These are phyloP conservation scores for Thamnaconus septentrionalis DNA, from an alignment of 2,113 vertebrate species.

Conservation along the genomic window DNA sequence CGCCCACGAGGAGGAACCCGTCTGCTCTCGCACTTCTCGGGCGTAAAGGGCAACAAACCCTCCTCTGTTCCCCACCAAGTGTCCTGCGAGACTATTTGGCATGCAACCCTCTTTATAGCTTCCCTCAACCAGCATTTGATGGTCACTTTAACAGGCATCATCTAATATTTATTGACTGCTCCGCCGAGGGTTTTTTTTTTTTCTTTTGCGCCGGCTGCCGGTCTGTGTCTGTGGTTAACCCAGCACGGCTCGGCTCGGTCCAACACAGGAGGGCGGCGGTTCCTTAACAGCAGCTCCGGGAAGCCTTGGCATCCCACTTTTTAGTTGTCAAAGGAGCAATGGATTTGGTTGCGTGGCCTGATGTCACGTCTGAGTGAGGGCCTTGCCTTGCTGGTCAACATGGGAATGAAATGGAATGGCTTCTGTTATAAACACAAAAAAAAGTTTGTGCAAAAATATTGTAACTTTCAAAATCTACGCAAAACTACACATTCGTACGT, in stretches of 20 bases:
- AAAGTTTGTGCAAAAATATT: too few species aligned
- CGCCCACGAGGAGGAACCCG: slow-evolving; percentile 1
- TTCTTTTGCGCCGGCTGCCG: slow-evolving; percentile 14
- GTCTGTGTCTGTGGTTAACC: slow-evolving; percentile 51
- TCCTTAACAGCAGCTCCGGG: too few species aligned
- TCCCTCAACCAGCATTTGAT: slow-evolving; percentile 56
- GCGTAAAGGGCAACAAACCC: slow-evolving; percentile 8
- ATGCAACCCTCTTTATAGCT: slow-evolving; percentile 50
- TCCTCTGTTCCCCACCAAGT: slow-evolving; percentile 31
- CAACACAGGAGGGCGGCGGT: too few species aligned
- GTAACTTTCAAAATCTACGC: too few species aligned
- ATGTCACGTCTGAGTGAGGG: too few species aligned
- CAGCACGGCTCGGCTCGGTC: slow-evolving; percentile 29
- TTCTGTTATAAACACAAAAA: too few species aligned
- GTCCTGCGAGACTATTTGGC: slow-evolving; percentile 64
- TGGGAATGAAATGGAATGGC: too few species aligned
- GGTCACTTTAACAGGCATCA: slow-evolving; percentile 71
- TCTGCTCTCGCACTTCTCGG: slow-evolving; percentile 8
- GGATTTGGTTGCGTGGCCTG: too few species aligned
- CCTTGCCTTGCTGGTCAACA: too few species aligned
- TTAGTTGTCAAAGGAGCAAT: too few species aligned
- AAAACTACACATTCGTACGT: too few species aligned
- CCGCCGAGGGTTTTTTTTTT: slow-evolving; percentile 38
- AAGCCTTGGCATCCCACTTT: too few species aligned
- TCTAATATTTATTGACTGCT: slow-evolving; percentile 68